Conservation (phyloP, 1,140 invertebrate species). For the Spodoptera frugiperda region DNA sequence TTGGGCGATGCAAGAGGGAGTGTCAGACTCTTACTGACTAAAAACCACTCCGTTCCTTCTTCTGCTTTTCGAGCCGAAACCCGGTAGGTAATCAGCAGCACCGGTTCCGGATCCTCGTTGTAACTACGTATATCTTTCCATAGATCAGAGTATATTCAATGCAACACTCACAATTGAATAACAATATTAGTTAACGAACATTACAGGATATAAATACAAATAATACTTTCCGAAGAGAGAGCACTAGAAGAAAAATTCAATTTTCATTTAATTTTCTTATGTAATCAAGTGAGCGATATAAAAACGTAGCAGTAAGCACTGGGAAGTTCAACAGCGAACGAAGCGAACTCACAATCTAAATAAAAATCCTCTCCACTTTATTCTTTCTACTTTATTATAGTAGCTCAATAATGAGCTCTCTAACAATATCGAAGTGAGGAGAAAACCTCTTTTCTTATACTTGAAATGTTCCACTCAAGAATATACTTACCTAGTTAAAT, state of each 20-base stretch:
- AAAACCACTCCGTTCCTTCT: no score
- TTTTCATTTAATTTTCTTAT: constrained; percentile 12
- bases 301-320: background rate
- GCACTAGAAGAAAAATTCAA: constrained; percentile 3
- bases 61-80: no score
- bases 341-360: background rate
- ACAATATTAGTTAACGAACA: no score
- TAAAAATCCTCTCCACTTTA: constrained; percentile 13
- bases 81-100: no score
- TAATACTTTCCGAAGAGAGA: background rate
- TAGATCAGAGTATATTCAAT: no score
- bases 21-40: no score
- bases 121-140: no score
- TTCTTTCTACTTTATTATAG: constrained; percentile 16
- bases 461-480: background rate
- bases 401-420: constrained; percentile 12
- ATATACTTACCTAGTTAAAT: background rate
- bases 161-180: no score
- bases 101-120: no score
- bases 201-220: no score
- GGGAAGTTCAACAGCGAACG: background rate
- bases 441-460: constrained; percentile 7
- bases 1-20: no score
- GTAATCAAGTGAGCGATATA: background rate
- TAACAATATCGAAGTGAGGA: constrained; percentile 5